Conservation (phyloP, 23 tunicate species). For the Ascidia mentula region DNA sequence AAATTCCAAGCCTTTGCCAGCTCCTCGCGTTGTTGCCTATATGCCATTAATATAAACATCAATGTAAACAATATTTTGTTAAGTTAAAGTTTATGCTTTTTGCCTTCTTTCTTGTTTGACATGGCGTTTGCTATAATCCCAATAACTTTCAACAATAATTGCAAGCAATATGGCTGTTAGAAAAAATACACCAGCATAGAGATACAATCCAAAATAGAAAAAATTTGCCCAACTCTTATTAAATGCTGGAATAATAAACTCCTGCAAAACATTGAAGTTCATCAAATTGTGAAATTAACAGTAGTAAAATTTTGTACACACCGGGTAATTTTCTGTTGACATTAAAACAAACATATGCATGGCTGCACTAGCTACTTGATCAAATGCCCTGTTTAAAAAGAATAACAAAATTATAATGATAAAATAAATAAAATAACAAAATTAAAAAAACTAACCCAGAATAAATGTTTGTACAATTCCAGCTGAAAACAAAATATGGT, state of each 20-base stretch:
- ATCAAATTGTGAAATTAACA: not conserved
- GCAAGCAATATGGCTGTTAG: conserved; percentile 92
- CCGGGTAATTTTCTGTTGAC: conserved; percentile 98
- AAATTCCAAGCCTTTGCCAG: conserved; percentile 92
- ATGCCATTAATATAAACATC: not conserved
- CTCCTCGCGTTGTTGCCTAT: conserved; percentile 83
- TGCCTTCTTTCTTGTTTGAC: conserved; percentile 88
- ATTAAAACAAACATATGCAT: conserved; percentile 94
- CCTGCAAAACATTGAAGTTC: conserved; percentile 40
- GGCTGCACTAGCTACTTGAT: conserved; percentile 84
- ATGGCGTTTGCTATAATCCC: conserved; percentile 93
- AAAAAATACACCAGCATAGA: conserved; percentile 93
- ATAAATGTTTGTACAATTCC: conserved; percentile 77
- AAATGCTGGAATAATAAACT: conserved; percentile 89
- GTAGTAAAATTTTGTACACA: not conserved
- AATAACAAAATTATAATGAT: not conserved
- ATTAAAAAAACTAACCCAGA: conserved; percentile 58
- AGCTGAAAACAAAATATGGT: conserved; percentile 37
- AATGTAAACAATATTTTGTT: not conserved
- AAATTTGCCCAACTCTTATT: conserved; percentile 64
- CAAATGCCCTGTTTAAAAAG: conserved; percentile 70
- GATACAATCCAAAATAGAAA: conserved; percentile 86
- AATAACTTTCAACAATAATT: conserved; percentile 95
- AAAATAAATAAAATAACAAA: not conserved
- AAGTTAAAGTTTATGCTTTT: not conserved